Percentiles rank a stretch among this genome's conserved stretches.
These are phyloP conservation scores for Chaetodon trifasciatus DNA, from an alignment of 2,797 vertebrate genomes.

Conservation along the genomic window DNA sequence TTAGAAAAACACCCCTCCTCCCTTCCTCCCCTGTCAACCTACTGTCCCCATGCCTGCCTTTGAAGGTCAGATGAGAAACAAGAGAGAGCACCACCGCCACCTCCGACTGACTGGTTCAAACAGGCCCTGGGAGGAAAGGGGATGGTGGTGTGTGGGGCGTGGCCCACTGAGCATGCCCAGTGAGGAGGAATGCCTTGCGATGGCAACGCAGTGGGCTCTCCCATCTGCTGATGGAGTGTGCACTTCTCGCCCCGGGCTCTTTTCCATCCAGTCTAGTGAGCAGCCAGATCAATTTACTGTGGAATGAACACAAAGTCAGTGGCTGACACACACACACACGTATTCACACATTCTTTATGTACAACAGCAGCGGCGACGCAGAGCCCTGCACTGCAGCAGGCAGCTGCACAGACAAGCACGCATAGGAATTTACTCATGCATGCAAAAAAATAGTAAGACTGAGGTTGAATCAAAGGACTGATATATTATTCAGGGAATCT, in stretches of 20 bases:
- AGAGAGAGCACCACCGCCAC: constrained; percentile 62
- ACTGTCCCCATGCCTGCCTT: constrained; percentile 67
- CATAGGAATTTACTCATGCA: constrained; percentile 76
- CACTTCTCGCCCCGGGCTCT: constrained; percentile 80
- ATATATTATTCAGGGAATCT: constrained; percentile 76
- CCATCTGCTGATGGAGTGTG: constrained; percentile 88
- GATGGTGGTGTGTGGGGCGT: constrained; percentile 49
- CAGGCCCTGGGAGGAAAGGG: constrained; percentile 68
- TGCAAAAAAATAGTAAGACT: constrained; percentile 58
- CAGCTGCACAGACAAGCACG: constrained; percentile 50
- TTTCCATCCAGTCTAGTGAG: constrained; percentile 91
- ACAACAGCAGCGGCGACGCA: constrained; percentile 55
- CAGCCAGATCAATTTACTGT: constrained; percentile 91
- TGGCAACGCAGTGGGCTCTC: constrained; percentile 87
- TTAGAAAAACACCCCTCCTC: constrained; percentile 66
- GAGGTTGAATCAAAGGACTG: constrained; percentile 53
- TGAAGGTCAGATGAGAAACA: constrained; percentile 83
- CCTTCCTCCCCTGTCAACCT: constrained; percentile 57
- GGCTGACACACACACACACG: constrained; percentile 61
- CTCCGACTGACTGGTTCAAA: constrained; percentile 79
- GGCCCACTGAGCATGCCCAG: constrained; percentile 83
- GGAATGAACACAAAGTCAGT: constrained; percentile 81
- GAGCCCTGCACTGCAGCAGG: constrained; percentile 66
- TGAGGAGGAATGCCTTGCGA: constrained; percentile 84
- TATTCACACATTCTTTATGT: constrained; percentile 67